A percentile compares a stretch with the other conserved stretches of the same genome.
Conservation (phyloP, 2,888 invertebrate genomes). For the Oscheius sp. region DNA sequence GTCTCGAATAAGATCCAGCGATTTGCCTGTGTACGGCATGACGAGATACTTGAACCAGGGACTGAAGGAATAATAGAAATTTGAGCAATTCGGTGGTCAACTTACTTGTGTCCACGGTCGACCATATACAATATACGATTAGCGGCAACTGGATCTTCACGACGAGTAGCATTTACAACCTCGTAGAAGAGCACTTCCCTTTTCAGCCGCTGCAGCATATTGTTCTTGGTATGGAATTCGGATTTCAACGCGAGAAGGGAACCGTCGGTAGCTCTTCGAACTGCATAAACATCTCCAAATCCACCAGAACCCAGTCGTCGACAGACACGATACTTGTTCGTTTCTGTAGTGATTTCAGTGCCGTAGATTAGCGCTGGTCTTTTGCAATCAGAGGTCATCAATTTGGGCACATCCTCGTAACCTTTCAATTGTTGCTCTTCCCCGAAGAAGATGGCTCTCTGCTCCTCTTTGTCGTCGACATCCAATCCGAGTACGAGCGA, state of each 20-base stretch:
- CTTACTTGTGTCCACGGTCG: slow-evolving; percentile 3
- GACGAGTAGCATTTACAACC: slow-evolving; percentile 1
- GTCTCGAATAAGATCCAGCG: slow-evolving; percentile 12
- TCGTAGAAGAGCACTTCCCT: neutral
- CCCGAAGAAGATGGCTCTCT: slow-evolving; percentile 23
- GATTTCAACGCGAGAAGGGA: slow-evolving; percentile 12
- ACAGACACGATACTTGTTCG: slow-evolving; percentile 12
- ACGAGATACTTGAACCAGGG: slow-evolving; percentile 13
- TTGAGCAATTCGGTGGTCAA: too few species aligned
- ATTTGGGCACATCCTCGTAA: slow-evolving; percentile 23
- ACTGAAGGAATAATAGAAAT: too few species aligned
- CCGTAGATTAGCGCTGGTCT: neutral
- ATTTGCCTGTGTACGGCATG: slow-evolving; percentile 17
- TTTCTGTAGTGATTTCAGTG: slow-evolving; percentile 3
- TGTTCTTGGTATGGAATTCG: slow-evolving; percentile 11
- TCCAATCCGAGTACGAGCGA: too few species aligned
- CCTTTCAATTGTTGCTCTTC: slow-evolving; percentile 7
- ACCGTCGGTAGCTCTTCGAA: slow-evolving; percentile 6
- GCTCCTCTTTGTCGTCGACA: slow-evolving; percentile 1
- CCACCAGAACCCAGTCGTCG: neutral
- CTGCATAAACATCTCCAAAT: slow-evolving; percentile 6
- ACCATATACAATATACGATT: neutral
- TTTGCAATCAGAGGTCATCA: neutral
- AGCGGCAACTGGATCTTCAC: neutral
- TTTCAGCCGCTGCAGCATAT: slow-evolving; percentile 2